A percentile compares a stretch with the other conserved stretches of the same genome.
Evolutionary conservation across 2,888 invertebrate genomes (phyloP).

Genomic region (Blastobasis adustella): DNA sequence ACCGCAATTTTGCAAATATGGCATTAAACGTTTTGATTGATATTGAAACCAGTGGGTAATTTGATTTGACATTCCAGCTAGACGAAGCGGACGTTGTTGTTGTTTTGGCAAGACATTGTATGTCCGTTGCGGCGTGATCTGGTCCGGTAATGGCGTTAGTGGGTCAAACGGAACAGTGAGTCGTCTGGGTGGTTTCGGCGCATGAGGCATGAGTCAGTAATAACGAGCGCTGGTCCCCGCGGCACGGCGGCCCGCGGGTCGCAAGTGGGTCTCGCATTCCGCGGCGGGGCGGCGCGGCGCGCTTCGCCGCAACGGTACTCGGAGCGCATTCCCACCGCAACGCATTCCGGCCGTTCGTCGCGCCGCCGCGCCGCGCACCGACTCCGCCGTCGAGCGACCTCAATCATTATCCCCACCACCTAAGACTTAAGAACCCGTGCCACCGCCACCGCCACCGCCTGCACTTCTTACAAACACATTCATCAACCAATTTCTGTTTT

Average conservation of each 20-base stretch:
- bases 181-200: slow-evolving; percentile 21
- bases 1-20: no score
- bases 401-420: slow-evolving; percentile 34
- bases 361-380: slow-evolving; percentile 16
- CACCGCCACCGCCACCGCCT: slow-evolving; percentile 24
- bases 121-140: no score
- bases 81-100: no score
- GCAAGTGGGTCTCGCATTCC: slow-evolving; percentile 71
- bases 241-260: slow-evolving; percentile 28
- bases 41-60: no score
- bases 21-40: no score
- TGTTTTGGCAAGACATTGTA: no score
- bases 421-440: slow-evolving; percentile 12
- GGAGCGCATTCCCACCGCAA: slow-evolving; percentile 66
- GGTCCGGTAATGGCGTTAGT: neutral
- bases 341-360: slow-evolving; percentile 42
- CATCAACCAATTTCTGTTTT: slow-evolving; percentile 32
- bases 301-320: slow-evolving; percentile 64
- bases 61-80: no score
- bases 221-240: slow-evolving; percentile 34
- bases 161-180: neutral
- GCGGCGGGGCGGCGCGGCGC: slow-evolving; percentile 33
- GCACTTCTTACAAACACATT: slow-evolving; percentile 30
- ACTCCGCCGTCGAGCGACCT: slow-evolving; percentile 41
- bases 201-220: slow-evolving; percentile 56